Conservation (phyloP, 2,797 vertebrate genomes). For the Rhinophrynus dorsalis region DNA sequence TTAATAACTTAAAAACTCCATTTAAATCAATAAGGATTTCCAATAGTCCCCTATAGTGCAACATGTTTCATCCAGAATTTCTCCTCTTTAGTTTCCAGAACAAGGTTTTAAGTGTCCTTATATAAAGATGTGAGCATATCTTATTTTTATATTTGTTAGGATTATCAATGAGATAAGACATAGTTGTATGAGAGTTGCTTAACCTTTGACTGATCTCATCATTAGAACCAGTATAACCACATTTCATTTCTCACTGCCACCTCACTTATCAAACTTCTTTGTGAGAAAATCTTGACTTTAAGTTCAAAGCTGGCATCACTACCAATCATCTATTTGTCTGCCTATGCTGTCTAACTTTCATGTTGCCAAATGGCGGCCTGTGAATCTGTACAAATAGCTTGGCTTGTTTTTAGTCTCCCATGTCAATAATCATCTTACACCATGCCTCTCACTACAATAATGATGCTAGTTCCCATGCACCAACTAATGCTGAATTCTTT, state of each 20-base stretch:
- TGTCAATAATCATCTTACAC: too few species aligned
- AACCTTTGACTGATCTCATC: conserved; percentile 28
- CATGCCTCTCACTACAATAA: too few species aligned
- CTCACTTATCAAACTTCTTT: not conserved
- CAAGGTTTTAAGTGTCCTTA: too few species aligned
- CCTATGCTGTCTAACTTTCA: not conserved
- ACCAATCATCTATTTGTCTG: not conserved
- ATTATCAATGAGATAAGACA: conserved; percentile 16
- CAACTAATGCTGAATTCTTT: too few species aligned
- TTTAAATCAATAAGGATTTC: too few species aligned
- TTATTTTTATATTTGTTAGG: conserved; percentile 24
- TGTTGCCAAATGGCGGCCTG: not conserved
- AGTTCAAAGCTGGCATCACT: not conserved
- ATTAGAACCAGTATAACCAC: not conserved
- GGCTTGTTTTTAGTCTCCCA: conserved; percentile 12
- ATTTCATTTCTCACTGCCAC: conserved; percentile 7
- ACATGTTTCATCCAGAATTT: too few species aligned
- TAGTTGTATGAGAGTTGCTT: conserved; percentile 18
- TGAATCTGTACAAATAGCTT: not conserved
- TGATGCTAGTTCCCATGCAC: too few species aligned
- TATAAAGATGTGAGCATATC: too few species aligned
- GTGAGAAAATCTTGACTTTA: not conserved
- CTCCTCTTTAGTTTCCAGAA: too few species aligned
- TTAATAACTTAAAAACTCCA: too few species aligned
- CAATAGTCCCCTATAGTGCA: too few species aligned